Evolutionary conservation across 2,797 vertebrate species (phyloP), one percentile per base, ranked within the genome.

Genomic region (Fundulus diaphanus): DNA sequence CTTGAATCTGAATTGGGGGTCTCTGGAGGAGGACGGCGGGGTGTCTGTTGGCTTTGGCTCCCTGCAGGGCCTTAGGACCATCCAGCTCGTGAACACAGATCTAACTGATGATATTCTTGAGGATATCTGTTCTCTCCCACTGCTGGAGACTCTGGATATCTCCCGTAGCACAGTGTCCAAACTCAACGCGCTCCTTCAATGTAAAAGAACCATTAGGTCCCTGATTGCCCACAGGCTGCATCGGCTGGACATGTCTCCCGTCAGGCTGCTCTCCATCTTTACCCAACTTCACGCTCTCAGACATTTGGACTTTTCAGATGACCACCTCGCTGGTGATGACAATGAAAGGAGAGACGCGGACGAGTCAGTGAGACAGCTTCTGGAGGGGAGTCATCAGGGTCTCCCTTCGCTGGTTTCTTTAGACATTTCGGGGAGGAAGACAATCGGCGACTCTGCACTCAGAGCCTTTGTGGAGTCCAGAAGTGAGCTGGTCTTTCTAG

Each of bases 261-360:
- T 95, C 6, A 95, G 96, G 82, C 90, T 98, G 79, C 81, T 98
- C 75, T 96, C 94, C 54, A 95, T 99, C 70, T 94, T 95, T 44
- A 67, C 84, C 75, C 94, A 90, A 44, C 92, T 95, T 68, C 76
- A 84, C 0, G 35, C 76, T 29, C 94, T 99, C 84, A 96, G 95
- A 77, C 97, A 99, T 84, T 93, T 99, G 76, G 98, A 99, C 91
- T 96, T 99, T 88, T 99, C 98, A 0, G 96, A 98, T 57, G 96
- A 98, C 89, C 97, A 96, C 83, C 96, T 97, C 52, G 51, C 79
- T 0, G 95, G 92, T 2, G 96, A 96, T 3, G 96, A 96, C 85
- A 95, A 74, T 8, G 86, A 87, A 0, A 82, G 87, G 20, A 82
- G 44, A 29, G 91, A 91, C 11, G 84, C 77, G 11, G 92, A 92